Base-by-base conservation (phyloP, 2,113 vertebrate species). In the Turdus rufiventris region DNA sequence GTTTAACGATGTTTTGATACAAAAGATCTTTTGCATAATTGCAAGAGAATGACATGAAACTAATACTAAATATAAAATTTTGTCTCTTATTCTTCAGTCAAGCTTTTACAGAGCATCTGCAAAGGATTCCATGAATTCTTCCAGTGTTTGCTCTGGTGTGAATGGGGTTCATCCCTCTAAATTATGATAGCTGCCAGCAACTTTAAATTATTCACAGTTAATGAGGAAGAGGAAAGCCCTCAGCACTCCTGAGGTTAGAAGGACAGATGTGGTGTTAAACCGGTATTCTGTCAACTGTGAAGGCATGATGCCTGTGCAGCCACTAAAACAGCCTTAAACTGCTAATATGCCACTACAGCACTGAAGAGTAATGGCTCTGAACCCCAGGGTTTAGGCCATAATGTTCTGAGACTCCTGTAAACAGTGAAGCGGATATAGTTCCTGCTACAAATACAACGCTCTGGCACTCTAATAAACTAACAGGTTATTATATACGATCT, bases 1-100 rank as follows among this genome's bases (percentile, higher is more conserved):
- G 47, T 79, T 85, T 71, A 91, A 89, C 0, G 3, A 85, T 56
- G 48, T 91, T 94, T 94, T 93, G 54, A 85, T 76, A 85, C 36
- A 79, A 85, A 92, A 85, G n/a, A 95, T 10, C 6, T 73, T 89
- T 94, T 83, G 42, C 51, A 85, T 85, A 91, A 88, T 73, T 65
- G 73, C 54, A 89, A 65, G 18, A 73, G 51, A 79, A 88, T 70
- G 18, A 76, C 43, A 70, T 12, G 9, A 73, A 85, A 21, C 15
- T 60, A 79, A 51, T 42, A 73, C 36, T 54, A 75, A 96, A 63
- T 45, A 75, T 8, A 86, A 85, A 83, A 80, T 67, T 45, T 25
- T 74, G 26, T 50, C 62, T 42, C 28, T 87, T 12, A 16, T 63
- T 71, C 28, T 48, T 34, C 34, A 66, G 36, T 58, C 54, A 60